These are phyloP conservation scores for Triplophysa tibetana DNA, from an alignment of 2,113 vertebrate genomes.

Conservation along the genomic window DNA sequence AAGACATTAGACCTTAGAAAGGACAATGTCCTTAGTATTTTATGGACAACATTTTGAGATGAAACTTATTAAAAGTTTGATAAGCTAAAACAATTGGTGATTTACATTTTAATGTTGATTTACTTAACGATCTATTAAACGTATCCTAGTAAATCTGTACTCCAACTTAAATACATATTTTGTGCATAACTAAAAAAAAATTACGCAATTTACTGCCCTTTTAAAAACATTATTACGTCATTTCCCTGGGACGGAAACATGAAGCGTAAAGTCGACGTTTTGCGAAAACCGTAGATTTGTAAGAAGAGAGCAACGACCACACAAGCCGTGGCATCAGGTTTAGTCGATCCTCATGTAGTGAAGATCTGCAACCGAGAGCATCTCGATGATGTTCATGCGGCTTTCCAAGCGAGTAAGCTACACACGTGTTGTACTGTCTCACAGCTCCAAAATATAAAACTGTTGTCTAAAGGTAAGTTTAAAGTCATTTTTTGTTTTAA, in stretches of 20 bases:
- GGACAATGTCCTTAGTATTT: neutral
- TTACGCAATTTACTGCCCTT: neutral
- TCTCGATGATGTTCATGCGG: neutral
- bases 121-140: neutral
- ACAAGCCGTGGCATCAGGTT: too few species aligned
- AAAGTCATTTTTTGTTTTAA: neutral
- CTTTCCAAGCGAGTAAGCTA: neutral
- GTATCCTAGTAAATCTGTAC: neutral
- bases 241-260: neutral
- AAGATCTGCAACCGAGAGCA: neutral
- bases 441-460: neutral
- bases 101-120: too few species aligned
- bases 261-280: neutral
- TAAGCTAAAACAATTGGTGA: too few species aligned
- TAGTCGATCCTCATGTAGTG: neutral
- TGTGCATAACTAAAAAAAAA: neutral
- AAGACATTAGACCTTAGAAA: neutral
- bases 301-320: neutral
- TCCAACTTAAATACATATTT: neutral
- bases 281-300: neutral
- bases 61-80: neutral
- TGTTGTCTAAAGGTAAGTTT: neutral
- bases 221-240: conserved; percentile 12
- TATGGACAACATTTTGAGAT: neutral
- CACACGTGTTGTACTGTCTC: conserved; percentile 12